A percentile compares a stretch with the other conserved stretches of the same genome.
Conservation (phyloP, 2,797 vertebrate genomes). For the Clarias laeviceps region DNA sequence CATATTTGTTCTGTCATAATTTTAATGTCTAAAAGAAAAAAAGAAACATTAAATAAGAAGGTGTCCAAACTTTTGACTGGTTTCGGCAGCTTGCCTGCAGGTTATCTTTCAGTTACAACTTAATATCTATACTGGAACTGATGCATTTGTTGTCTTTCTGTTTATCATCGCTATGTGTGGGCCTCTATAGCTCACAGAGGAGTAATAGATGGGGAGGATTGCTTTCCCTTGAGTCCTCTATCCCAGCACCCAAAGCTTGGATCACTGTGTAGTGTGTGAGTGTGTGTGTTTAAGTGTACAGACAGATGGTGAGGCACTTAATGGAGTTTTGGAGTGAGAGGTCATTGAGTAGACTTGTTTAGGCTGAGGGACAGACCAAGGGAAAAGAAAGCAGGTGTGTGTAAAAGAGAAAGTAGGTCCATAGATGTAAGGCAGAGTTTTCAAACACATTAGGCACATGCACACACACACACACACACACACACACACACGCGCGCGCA, state of each 20-base stretch:
- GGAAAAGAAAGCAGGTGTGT: slow-evolving; percentile 26
- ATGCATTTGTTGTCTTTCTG: slow-evolving; percentile 17
- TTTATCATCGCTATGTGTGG: background rate
- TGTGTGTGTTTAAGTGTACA: slow-evolving; percentile 37
- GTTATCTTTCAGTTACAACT: background rate
- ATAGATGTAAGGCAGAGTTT: background rate
- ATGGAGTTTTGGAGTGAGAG: slow-evolving; percentile 38
- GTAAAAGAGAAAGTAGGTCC: background rate
- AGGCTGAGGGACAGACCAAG: slow-evolving; percentile 31
- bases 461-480: background rate
- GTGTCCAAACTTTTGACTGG: no score
- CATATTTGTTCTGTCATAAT: no score
- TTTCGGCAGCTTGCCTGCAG: background rate
- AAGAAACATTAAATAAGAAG: no score
- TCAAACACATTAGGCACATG: background rate
- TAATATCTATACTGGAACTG: background rate
- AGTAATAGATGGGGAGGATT: slow-evolving; percentile 27
- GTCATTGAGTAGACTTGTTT: slow-evolving; percentile 48
- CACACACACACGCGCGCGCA: background rate
- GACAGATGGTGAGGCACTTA: slow-evolving; percentile 53
- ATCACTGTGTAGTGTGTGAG: background rate
- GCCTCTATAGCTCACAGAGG: slow-evolving; percentile 17
- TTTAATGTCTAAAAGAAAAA: no score
- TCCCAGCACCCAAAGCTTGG: slow-evolving; percentile 8
- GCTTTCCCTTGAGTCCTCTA: slow-evolving; percentile 6